Evolutionary conservation across 1,140 invertebrate species (phyloP), one percentile per base, ranked within the genome.

Genomic region (Elymnias hypermnestra): DNA sequence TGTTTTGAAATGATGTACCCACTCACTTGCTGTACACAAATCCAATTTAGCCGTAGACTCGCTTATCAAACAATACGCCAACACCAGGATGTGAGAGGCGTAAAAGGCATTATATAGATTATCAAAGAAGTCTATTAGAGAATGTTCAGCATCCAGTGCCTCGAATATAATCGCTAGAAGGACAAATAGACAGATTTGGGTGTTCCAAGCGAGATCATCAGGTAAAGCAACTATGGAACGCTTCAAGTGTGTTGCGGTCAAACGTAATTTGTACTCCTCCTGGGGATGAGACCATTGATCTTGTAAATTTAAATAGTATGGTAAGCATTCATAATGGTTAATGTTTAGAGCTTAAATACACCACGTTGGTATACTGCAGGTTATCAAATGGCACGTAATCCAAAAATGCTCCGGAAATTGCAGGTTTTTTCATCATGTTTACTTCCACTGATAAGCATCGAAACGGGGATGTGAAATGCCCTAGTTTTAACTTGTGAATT

Each of bases 181-280:
- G 0, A 50, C 62, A 0, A 53, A 5, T 10, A 19, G 19, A 39
- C 75, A 74, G 2, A 79, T 60, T 23, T 63, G 43, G 7, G 52
- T 51, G 44, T 76, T 79, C 75, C 72, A 79, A 1, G 53, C 1
- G 0, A 54, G 46, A 10, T 71, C 52, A 8, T 76, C 71, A 0
- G 69, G 64, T 1, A 74, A 58, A 8, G 48, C 44, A 13, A 57
- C 51, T 6, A 68, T 46, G 18, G 38, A 63, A 7, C 44, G 28
- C 3, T 59, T 9, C 0, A 72, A 25, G 10, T 62, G 43, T 2
- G 53, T 33, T 0, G 25, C 33, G 0, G 53, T 50, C 57, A 60
- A 74, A 58, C 58, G 67, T 0, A 39, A 31, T 1, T 51, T 26
- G n/a, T 74, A 66, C 17, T 60, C 46, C 2, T 47, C 31, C 73